These are phyloP conservation scores for Tetrao urogallus DNA, from an alignment of 2,113 vertebrate species.

Conservation along the genomic window DNA sequence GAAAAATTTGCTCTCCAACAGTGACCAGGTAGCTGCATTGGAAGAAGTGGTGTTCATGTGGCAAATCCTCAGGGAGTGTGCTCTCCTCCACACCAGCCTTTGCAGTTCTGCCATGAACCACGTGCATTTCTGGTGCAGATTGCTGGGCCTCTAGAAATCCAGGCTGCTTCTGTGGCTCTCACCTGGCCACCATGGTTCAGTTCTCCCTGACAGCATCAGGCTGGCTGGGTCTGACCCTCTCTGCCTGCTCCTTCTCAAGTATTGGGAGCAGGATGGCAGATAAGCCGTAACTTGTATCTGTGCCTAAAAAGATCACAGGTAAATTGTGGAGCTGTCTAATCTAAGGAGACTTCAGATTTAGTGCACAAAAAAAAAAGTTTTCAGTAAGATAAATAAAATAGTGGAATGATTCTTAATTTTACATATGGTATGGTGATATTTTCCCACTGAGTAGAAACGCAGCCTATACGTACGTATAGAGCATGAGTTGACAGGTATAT, in stretches of 20 bases:
- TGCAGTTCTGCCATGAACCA: neutral
- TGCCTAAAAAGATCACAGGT: neutral
- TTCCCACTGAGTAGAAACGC: neutral
- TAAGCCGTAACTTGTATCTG: neutral
- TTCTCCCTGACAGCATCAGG: neutral
- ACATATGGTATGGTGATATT: neutral
- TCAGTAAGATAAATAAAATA: neutral
- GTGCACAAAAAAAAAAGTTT: neutral
- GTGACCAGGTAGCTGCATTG: neutral
- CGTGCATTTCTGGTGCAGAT: neutral
- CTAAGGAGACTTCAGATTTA: neutral
- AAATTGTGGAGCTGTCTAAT: neutral
- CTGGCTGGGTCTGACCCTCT: neutral
- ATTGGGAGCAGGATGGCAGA: neutral
- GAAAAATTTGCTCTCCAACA: fast-evolving
- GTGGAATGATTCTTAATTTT: neutral
- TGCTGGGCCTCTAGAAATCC: neutral
- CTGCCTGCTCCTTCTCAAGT: neutral
- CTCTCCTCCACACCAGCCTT: neutral
- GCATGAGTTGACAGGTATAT: neutral
- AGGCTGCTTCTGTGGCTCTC: neutral
- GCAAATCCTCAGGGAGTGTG: neutral
- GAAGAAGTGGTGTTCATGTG: neutral
- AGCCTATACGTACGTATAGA: neutral
- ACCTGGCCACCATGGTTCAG: fast-evolving